Percentiles rank a stretch among this genome's conserved stretches.
These are phyloP conservation scores for Halcyon senegalensis DNA, from an alignment of 2,113 vertebrate species.

Conservation along the genomic window DNA sequence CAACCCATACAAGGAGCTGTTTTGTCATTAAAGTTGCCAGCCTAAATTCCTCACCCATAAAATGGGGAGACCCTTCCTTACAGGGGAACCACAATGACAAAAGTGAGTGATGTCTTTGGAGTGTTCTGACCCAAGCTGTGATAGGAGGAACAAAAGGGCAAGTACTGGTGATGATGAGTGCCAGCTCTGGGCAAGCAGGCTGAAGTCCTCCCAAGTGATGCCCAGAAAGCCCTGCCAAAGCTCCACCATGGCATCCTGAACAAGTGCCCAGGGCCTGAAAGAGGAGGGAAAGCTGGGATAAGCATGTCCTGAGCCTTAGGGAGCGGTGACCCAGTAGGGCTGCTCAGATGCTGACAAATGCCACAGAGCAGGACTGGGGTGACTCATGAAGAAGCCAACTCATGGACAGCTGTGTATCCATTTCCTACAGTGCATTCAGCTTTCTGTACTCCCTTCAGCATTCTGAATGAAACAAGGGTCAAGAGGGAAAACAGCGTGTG, in stretches of 20 bases:
- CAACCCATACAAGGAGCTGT: background rate
- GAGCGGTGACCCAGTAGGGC: background rate
- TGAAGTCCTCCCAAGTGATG: background rate
- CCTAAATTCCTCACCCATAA: background rate
- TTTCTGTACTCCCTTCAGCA: background rate
- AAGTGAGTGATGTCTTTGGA: rapidly evolving
- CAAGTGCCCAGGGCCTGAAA: background rate
- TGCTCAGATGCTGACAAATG: background rate
- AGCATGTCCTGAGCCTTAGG: background rate
- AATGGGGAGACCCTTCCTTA: background rate
- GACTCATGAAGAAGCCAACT: background rate
- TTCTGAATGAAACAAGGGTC: background rate
- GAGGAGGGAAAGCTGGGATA: background rate
- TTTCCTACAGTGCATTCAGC: background rate
- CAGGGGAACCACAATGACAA: background rate
- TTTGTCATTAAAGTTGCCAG: background rate
- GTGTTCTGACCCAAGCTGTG: background rate
- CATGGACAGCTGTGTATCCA: background rate
- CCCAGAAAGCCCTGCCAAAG: background rate
- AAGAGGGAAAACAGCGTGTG: background rate
- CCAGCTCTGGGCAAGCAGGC: background rate
- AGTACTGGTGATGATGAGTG: rapidly evolving
- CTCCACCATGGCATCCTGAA: background rate
- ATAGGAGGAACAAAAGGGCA: background rate
- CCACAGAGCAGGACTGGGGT: background rate